Evolutionary conservation across 1,140 invertebrate genomes (phyloP).

Genomic region (Drosophila busckii): DNA sequence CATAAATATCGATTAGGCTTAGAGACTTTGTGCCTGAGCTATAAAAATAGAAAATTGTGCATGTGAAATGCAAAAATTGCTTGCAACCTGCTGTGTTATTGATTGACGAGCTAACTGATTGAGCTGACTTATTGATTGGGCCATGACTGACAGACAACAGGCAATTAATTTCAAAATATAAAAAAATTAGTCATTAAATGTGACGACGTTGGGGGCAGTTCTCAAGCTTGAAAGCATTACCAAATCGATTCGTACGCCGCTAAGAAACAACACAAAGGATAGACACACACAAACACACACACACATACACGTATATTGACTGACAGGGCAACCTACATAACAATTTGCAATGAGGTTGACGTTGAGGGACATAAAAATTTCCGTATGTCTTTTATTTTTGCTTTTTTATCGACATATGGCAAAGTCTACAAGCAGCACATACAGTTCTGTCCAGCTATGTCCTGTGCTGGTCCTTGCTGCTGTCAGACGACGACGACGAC

Average conservation of each 20-base stretch:
- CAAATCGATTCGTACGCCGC: conserved; percentile 32
- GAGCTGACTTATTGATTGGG: conserved; percentile 12
- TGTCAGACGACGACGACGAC: conserved; percentile 18
- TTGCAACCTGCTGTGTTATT: conserved; percentile 27
- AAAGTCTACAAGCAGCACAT: conserved; percentile 19
- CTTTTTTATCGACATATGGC: conserved; percentile 48
- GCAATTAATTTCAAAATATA: conserved; percentile 38
- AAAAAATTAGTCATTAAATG: conserved; percentile 66
- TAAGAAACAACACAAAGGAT: conserved; percentile 24
- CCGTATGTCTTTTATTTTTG: conserved; percentile 45
- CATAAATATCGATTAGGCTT: conserved; percentile 74
- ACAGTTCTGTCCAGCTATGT: too few species aligned
- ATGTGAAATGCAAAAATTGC: conserved; percentile 54
- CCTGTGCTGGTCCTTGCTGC: conserved; percentile 26
- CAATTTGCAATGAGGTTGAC: conserved; percentile 67
- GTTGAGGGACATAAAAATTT: conserved; percentile 74
- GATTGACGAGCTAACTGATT: conserved; percentile 33
- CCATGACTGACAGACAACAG: conserved; percentile 11
- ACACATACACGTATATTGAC: conserved; percentile 5
- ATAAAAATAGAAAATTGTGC: conserved; percentile 43
- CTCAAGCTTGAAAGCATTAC: conserved; percentile 32
- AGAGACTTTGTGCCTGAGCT: too few species aligned
- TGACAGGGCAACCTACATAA: conserved; percentile 21
- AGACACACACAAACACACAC: conserved; percentile 11
- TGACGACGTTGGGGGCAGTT: conserved; percentile 16